Conservation (phyloP, 1,140 invertebrate genomes). For the Coptotermes formosanus region DNA sequence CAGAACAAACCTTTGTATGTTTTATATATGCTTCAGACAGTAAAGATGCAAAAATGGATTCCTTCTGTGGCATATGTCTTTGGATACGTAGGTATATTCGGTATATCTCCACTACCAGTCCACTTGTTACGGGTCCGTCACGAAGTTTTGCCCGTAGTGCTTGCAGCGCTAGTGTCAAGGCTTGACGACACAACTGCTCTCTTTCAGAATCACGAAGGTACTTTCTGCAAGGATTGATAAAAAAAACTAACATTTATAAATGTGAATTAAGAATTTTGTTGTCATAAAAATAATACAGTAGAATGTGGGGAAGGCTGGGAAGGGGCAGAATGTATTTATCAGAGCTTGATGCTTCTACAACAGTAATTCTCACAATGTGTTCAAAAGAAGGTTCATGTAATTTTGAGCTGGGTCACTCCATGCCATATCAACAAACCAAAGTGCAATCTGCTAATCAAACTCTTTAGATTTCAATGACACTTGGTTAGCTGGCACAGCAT, state of each 20-base stretch:
- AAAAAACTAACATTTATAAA: slow-evolving; percentile 33
- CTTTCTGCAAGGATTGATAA: slow-evolving; percentile 53
- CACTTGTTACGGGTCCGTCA: background rate
- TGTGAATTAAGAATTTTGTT: slow-evolving; percentile 14
- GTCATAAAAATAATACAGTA: background rate
- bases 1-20: slow-evolving; percentile 20
- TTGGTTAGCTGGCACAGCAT: too few species aligned
- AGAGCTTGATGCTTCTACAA: too few species aligned
- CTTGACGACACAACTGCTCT: slow-evolving; percentile 70
- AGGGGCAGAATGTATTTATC: background rate
- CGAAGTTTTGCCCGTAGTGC: slow-evolving; percentile 49
- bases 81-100: slow-evolving; percentile 29
- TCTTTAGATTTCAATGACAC: too few species aligned
- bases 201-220: slow-evolving; percentile 80
- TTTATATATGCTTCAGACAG: slow-evolving; percentile 28
- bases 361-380: too few species aligned
- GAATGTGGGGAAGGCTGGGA: background rate
- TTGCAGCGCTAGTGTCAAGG: slow-evolving; percentile 66
- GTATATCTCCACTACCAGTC: slow-evolving; percentile 24
- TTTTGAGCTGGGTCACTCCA: too few species aligned
- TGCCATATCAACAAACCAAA: too few species aligned
- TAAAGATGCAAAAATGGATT: slow-evolving; percentile 27
- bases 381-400: too few species aligned
- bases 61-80: slow-evolving; percentile 27
- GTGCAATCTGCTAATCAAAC: too few species aligned